These are phyloP conservation scores for Periplaneta americana DNA, from an alignment of 1,140 invertebrate species.

Conservation along the genomic window DNA sequence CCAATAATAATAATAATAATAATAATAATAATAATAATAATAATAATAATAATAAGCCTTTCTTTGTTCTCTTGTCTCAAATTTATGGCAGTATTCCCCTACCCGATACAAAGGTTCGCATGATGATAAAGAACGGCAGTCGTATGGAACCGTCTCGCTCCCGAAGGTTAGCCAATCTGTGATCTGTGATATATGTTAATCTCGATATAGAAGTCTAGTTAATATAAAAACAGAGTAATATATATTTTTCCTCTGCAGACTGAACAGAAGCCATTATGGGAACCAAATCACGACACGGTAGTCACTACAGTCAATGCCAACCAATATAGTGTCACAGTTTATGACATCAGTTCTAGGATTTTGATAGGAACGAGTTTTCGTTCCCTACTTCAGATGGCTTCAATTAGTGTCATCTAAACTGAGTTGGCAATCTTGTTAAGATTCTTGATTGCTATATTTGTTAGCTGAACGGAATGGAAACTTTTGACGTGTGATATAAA, in stretches of 20 bases:
- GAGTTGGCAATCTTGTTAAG: background rate
- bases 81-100: too few species aligned
- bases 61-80: too few species aligned
- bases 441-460: background rate
- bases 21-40: too few species aligned
- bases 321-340: background rate
- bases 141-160: too few species aligned
- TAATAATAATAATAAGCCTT: too few species aligned
- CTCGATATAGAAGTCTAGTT: background rate
- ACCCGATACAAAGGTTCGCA: too few species aligned
- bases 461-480: background rate
- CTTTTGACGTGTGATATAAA: background rate
- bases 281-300: background rate
- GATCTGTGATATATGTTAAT: background rate
- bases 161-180: too few species aligned
- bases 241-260: too few species aligned
- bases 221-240: background rate
- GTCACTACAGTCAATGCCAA: background rate
- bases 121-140: too few species aligned
- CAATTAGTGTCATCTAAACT: background rate
- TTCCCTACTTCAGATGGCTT: background rate
- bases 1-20: too few species aligned
- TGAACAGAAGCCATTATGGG: background rate
- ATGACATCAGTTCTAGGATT: background rate
- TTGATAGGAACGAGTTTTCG: background rate